A percentile compares a stretch with the other conserved stretches of the same genome.
These are phyloP conservation scores for Cyclophora albipunctata DNA, from an alignment of 2,888 invertebrate species.

Conservation along the genomic window DNA sequence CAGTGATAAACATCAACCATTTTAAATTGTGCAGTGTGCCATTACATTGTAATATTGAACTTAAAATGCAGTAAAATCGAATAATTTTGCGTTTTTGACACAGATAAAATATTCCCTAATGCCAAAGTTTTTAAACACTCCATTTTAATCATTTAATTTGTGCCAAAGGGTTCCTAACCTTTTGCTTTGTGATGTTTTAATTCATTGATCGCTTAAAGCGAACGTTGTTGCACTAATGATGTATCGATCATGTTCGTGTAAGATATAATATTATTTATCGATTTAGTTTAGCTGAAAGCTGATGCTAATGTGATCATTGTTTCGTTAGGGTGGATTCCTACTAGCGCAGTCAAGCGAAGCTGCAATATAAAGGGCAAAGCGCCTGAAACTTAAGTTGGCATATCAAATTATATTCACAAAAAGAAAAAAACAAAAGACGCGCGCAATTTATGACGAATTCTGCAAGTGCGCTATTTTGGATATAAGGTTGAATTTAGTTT, in stretches of 20 bases:
- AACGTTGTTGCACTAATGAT: constrained; percentile 44
- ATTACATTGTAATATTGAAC: no score
- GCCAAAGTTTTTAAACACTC: constrained; percentile 16
- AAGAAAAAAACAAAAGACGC: no score
- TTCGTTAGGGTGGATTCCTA: constrained; percentile 13
- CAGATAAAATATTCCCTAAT: not conserved
- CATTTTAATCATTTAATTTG: constrained; percentile 35
- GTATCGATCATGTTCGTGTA: constrained; percentile 29
- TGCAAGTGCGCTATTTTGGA: no score
- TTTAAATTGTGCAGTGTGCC: no score
- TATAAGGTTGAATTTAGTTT: no score
- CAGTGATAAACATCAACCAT: constrained; percentile 33
- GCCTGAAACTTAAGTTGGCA: no score
- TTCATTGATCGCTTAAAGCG: constrained; percentile 52
- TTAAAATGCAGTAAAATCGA: not conserved
- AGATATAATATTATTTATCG: constrained; percentile 42
- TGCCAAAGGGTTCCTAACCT: constrained; percentile 42
- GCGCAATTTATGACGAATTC: no score
- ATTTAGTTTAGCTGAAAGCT: constrained; percentile 43
- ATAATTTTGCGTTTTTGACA: constrained; percentile 1
- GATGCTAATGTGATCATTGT: constrained; percentile 59
- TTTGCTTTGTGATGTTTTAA: constrained; percentile 44
- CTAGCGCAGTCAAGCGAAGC: no score
- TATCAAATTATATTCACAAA: no score
- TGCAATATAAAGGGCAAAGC: no score